Conservation (phyloP, 2,888 invertebrate genomes). For the Hypena proboscidalis region DNA sequence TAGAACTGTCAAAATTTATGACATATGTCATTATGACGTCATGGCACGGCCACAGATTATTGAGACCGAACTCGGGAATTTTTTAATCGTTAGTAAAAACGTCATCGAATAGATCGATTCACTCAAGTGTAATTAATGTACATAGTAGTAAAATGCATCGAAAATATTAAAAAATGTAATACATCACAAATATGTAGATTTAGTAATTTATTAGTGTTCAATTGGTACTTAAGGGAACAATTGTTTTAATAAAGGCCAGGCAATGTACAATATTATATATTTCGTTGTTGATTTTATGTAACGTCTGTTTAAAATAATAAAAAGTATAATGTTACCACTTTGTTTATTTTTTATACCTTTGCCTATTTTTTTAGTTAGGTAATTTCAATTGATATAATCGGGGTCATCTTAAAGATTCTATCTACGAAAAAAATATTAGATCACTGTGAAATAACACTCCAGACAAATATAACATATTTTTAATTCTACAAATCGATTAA, state of each 20-base stretch:
- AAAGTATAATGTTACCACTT: background rate
- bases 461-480: too few species aligned
- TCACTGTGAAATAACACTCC: too few species aligned
- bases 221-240: slow-evolving; percentile 53
- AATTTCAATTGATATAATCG: too few species aligned
- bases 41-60: too few species aligned
- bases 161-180: background rate
- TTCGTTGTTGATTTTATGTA: slow-evolving; percentile 22
- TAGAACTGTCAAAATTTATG: too few species aligned
- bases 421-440: too few species aligned
- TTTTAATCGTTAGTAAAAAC: too few species aligned
- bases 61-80: too few species aligned
- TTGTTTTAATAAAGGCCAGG: slow-evolving; percentile 18
- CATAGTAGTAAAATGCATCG: background rate
- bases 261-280: slow-evolving; percentile 20
- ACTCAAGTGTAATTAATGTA: background rate
- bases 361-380: background rate
- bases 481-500: too few species aligned
- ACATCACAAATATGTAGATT: slow-evolving; percentile 20
- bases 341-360: background rate
- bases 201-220: slow-evolving; percentile 49
- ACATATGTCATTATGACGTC: too few species aligned
- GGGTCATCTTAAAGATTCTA: too few species aligned
- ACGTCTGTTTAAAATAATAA: slow-evolving; percentile 18
- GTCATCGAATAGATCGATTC: too few species aligned